These are phyloP conservation scores for Vollenhovia emeryi DNA, from an alignment of 1,140 invertebrate species.

Conservation along the genomic window DNA sequence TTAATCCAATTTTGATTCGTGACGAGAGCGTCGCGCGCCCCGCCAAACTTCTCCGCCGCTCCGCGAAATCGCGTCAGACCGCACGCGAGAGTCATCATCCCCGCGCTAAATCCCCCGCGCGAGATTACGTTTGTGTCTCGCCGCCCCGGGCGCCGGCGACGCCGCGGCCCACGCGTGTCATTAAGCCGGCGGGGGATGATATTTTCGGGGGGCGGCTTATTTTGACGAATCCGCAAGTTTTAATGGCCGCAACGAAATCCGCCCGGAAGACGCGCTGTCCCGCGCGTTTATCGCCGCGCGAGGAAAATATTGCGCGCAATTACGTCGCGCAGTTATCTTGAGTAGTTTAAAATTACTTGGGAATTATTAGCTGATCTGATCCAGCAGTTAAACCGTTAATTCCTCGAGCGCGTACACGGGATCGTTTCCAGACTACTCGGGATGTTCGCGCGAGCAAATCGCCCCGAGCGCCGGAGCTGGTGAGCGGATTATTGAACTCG, in stretches of 20 bases:
- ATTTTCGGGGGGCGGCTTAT: not conserved
- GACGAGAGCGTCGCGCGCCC: constrained; percentile 8
- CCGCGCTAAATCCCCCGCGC: constrained; percentile 10
- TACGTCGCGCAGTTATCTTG: not conserved
- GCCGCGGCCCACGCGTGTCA: not conserved
- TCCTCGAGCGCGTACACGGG: not conserved
- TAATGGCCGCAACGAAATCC: constrained; percentile 2
- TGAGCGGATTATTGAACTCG: constrained; percentile 51
- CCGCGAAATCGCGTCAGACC: constrained; percentile 21
- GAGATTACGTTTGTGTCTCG: constrained; percentile 38
- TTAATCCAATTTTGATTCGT: constrained; percentile 71
- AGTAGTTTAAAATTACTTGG: not conserved
- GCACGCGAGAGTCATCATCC: constrained; percentile 7
- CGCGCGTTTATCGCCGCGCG: not conserved
- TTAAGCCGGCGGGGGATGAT: not conserved
- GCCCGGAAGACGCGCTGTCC: not conserved
- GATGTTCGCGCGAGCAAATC: constrained; percentile 16
- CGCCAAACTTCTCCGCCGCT: constrained; percentile 22
- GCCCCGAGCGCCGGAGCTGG: constrained; percentile 8
- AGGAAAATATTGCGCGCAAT: not conserved
- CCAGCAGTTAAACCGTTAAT: constrained; percentile 18
- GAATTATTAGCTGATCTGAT: not conserved
- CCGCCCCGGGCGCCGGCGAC: not conserved
- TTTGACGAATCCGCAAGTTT: constrained; percentile 20
- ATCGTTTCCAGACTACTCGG: constrained; percentile 5